Percentiles rank a stretch among this genome's conserved stretches.
These are phyloP conservation scores for Zaprionus lineosus DNA, from an alignment of 2,888 invertebrate species.

Conservation along the genomic window DNA sequence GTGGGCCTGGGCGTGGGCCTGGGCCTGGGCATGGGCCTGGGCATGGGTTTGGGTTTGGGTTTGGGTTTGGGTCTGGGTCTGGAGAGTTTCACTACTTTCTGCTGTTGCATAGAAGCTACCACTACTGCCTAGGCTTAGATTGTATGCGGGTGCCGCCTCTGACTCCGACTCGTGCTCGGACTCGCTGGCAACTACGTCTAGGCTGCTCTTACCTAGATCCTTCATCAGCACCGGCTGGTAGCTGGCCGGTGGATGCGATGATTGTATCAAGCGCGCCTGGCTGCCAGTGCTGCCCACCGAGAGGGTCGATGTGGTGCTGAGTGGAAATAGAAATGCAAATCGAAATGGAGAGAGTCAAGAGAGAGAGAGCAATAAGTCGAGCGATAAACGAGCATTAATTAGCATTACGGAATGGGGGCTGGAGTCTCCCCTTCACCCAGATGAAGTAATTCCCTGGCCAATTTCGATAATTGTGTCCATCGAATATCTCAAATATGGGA, in stretches of 20 bases:
- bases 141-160: constrained; percentile 79
- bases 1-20: not conserved
- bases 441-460: not conserved
- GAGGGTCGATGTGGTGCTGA: constrained; percentile 95
- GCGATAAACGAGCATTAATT: constrained; percentile 66
- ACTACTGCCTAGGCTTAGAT: constrained; percentile 80
- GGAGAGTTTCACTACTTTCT: constrained; percentile 38
- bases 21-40: not conserved
- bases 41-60: not conserved
- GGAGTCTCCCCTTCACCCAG: too few species aligned
- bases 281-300: constrained; percentile 97
- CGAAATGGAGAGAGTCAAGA: constrained; percentile 12
- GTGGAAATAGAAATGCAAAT: constrained; percentile 7
- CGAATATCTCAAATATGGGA: too few species aligned
- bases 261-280: constrained; percentile 95
- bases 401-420: not conserved
- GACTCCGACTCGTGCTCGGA: constrained; percentile 70
- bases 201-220: constrained; percentile 91
- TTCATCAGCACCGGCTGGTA: constrained; percentile 94
- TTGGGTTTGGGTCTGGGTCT: constrained; percentile 1
- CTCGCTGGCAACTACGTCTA: constrained; percentile 30
- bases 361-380: constrained; percentile 38
- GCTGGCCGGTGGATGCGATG: constrained; percentile 95
- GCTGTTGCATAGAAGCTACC: constrained; percentile 75
- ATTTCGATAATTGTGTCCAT: too few species aligned